Percentiles rank a stretch among this genome's conserved stretches.
These are phyloP conservation scores for Harpegnathos saltator DNA, from an alignment of 1,140 invertebrate species.

Conservation along the genomic window DNA sequence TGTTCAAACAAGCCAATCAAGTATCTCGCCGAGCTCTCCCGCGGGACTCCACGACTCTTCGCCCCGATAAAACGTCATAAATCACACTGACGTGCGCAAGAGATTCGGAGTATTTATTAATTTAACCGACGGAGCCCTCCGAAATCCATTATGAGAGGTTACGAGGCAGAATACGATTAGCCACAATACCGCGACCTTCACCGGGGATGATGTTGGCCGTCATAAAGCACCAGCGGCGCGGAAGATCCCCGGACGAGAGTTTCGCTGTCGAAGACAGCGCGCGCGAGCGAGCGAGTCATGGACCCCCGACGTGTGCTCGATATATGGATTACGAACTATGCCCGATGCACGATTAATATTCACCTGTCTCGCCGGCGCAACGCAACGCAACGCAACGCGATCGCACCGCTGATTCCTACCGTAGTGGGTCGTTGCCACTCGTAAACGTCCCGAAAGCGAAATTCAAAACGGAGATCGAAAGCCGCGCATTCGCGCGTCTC, in stretches of 20 bases:
- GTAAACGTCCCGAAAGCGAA: not conserved
- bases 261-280: slow-evolving; percentile 29
- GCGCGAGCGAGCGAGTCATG: slow-evolving; percentile 54
- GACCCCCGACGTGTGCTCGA: slow-evolving; percentile 56
- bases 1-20: slow-evolving; percentile 63
- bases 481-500: not conserved
- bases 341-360: slow-evolving; percentile 63
- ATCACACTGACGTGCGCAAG: slow-evolving; percentile 60
- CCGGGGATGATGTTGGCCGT: slow-evolving; percentile 37
- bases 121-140: slow-evolving; percentile 60
- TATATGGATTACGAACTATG: slow-evolving; percentile 60
- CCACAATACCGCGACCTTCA: slow-evolving; percentile 50
- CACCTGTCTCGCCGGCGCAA: slow-evolving; percentile 22
- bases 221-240: slow-evolving; percentile 19
- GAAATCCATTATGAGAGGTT: slow-evolving; percentile 69
- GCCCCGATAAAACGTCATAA: slow-evolving; percentile 64
- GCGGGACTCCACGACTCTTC: slow-evolving; percentile 54
- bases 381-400: not conserved
- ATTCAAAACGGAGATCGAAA: too few species aligned
- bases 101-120: slow-evolving; percentile 70
- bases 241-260: slow-evolving; percentile 46
- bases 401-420: slow-evolving; percentile 1
- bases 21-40: slow-evolving; percentile 51
- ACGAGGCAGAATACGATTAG: slow-evolving; percentile 72
- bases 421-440: slow-evolving; percentile 20